phyloP scores from a whole-genome alignment of 2,113 vertebrate genomes.

The Alethe diademata region DNA sequence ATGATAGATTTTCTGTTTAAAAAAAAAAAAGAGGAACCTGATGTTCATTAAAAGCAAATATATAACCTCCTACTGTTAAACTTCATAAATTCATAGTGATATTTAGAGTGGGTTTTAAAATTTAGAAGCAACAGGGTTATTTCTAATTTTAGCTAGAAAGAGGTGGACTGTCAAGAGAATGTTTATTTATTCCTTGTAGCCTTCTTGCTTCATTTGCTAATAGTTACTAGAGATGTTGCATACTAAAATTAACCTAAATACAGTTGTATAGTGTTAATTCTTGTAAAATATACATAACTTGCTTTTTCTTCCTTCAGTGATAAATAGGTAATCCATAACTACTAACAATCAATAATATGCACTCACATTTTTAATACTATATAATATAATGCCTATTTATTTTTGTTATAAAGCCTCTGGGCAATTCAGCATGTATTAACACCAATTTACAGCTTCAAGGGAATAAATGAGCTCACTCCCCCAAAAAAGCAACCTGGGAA shows the following conservation, averaged over 20 bases:
- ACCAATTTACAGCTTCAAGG: background rate
- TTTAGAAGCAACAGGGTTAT: background rate
- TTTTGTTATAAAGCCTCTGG: background rate
- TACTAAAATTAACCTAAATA: conserved; percentile 14
- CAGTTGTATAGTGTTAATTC: background rate
- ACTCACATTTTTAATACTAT: background rate
- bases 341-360: background rate
- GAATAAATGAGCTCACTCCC: background rate
- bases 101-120: conserved; percentile 52
- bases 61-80: conserved; percentile 29
- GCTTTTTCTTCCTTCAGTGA: background rate
- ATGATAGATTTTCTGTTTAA: conserved; percentile 1
- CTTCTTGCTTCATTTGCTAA: background rate
- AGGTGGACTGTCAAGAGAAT: background rate
- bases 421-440: background rate
- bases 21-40: background rate
- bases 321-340: background rate
- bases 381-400: background rate
- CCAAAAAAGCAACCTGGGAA: background rate
- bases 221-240: background rate
- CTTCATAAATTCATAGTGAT: conserved; percentile 27
- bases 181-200: conserved; percentile 7
- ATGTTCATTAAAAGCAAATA: conserved; percentile 53
- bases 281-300: background rate
- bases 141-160: conserved; percentile 22